Conservation (phyloP, 2,113 vertebrate genomes). For the Chunga burmeisteri region DNA sequence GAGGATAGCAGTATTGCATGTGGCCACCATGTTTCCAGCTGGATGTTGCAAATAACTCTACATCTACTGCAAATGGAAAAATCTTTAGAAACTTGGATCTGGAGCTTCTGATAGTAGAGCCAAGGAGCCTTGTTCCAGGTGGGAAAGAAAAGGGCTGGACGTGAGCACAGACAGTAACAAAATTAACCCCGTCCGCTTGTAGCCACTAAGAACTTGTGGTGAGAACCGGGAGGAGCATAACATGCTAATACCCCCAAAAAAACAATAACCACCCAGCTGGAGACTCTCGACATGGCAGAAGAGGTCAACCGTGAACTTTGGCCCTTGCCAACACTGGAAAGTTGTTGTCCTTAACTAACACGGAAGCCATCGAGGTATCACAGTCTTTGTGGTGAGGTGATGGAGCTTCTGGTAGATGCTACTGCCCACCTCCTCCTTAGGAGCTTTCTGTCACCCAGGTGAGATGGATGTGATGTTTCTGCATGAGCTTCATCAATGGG, state of each 20-base stretch:
- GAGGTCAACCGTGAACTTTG: neutral
- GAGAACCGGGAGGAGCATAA: neutral
- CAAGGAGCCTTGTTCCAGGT: neutral
- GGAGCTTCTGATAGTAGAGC: neutral
- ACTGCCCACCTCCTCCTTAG: neutral
- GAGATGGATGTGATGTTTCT: neutral
- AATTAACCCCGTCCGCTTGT: neutral
- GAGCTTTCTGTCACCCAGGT: neutral
- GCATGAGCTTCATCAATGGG: neutral
- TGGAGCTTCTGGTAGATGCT: neutral
- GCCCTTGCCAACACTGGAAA: neutral
- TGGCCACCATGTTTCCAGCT: neutral
- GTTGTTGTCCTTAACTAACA: neutral
- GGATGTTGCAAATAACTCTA: neutral
- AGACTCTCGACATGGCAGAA: neutral
- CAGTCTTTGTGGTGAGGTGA: neutral
- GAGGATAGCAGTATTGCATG: neutral
- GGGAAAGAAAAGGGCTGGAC: neutral
- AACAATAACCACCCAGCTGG: neutral
- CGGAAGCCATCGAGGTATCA: fast-evolving
- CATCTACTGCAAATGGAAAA: neutral
- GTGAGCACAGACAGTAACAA: neutral
- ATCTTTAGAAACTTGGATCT: neutral
- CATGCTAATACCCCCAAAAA: neutral
- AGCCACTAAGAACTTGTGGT: neutral